Base-by-base conservation (phyloP, 2,888 invertebrate genomes). In the Ophioninae sp. region DNA sequence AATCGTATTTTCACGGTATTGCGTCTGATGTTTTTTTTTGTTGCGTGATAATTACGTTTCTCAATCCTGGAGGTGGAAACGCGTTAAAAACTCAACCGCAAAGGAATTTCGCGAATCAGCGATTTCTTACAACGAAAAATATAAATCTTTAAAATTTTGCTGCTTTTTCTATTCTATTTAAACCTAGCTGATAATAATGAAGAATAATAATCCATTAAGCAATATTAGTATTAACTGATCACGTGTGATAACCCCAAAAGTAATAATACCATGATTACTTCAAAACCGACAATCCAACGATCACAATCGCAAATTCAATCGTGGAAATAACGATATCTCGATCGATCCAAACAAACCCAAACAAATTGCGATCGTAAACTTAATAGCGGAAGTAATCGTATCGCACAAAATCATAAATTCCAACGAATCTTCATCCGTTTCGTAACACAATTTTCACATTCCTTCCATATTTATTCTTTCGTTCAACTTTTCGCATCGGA, bases 1-100 rank as follows among this genome's bases (percentile, higher is more conserved):
- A 64, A 64, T 64, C 10, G 30, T 64, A 64, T 64, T 64, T 64
- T 64, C 64, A 64, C 64, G 64, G 23, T 23, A 30, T 64, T 64
- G 30, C 64, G 37, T 20, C 10, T 51, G 13, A 30, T 30, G 30
- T 3, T 30, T 51, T 30, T 51, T 51, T 51, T 51, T 17, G 13
- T 51, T 10, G 51, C 51, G 10, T 51, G 51, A 17, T 17, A 51
- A 51, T 51, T 51, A 51, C 17, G 17, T 17, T 51, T 51, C 13
- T 51, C 17, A 51, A 17, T 51, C 51, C 17, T 17, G 17, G 51
- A 51, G 17, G 51, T 51, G 13, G 17, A 51, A 51, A 17, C 51
- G 17, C 51, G 17, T 51, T 10, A 13, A 51, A 51, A 51, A 51
- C 51, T 17, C 17, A 51, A 51, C 17, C 17, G 51, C 17, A 17